These are phyloP conservation scores for Aptenodytes forsteri DNA, from an alignment of 2,113 vertebrate genomes.

Conservation along the genomic window DNA sequence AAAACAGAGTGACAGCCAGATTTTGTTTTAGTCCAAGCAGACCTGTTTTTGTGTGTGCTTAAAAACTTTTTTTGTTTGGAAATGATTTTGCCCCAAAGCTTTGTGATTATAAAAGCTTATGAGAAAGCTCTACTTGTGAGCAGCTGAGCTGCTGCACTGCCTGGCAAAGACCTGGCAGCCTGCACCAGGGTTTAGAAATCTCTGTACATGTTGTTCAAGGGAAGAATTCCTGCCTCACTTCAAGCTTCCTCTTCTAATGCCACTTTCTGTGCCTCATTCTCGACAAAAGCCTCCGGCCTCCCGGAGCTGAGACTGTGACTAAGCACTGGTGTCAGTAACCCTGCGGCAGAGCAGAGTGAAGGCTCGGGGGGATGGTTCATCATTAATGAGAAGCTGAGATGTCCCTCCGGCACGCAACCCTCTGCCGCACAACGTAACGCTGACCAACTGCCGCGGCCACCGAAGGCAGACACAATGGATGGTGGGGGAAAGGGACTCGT, in stretches of 20 bases:
- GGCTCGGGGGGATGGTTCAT: not conserved
- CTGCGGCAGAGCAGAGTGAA: not conserved
- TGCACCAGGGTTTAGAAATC: conserved; percentile 29
- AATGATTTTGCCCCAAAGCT: conserved; percentile 46
- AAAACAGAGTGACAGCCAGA: not conserved
- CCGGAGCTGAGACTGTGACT: not conserved
- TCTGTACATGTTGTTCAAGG: not conserved
- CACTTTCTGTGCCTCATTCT: conserved; percentile 35
- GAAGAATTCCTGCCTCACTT: conserved; percentile 26
- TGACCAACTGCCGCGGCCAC: not conserved
- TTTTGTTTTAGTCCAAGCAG: conserved; percentile 15
- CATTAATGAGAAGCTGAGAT: not conserved
- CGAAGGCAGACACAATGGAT: not conserved
- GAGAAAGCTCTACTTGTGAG: conserved; percentile 58
- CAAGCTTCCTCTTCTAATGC: conserved; percentile 11
- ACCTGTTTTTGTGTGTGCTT: conserved; percentile 29
- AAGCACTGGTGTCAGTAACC: conserved; percentile 39
- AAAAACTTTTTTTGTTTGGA: conserved; percentile 52
- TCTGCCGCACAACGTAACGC: not conserved
- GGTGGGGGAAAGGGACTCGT: not conserved
- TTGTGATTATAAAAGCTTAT: conserved; percentile 54
- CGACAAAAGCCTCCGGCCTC: not conserved
- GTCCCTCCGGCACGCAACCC: not conserved
- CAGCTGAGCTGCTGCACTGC: conserved; percentile 57
- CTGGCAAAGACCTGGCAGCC: conserved; percentile 63